A percentile compares a stretch with the other conserved stretches of the same genome.
phyloP scores from a whole-genome alignment of 23 tunicate species.

The Styela clava region DNA sequence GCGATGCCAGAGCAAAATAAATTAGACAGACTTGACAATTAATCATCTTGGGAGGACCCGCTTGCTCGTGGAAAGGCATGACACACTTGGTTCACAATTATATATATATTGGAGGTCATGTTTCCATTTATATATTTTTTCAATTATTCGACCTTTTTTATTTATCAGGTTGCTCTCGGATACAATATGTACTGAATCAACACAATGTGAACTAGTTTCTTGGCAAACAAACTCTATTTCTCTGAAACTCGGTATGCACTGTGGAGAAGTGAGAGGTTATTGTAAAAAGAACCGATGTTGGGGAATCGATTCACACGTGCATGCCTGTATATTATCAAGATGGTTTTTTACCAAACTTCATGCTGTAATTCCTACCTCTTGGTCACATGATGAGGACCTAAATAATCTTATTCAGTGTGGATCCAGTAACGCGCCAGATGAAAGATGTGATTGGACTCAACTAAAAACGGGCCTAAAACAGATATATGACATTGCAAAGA shows the following conservation, averaged over 20 bases:
- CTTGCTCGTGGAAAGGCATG: too few relatives aligned
- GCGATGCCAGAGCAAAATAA: too few relatives aligned
- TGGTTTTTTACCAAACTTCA: slow-evolving; percentile 20
- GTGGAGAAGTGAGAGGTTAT: slow-evolving; percentile 23
- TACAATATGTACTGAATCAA: slow-evolving; percentile 3
- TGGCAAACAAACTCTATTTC: slow-evolving; percentile 31
- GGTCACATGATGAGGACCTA: slow-evolving; percentile 18
- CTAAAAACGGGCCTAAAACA: neutral
- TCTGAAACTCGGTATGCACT: slow-evolving; percentile 27
- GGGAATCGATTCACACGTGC: slow-evolving; percentile 33
- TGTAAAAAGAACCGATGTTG: slow-evolving; percentile 37
- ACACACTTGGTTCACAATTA: too few relatives aligned
- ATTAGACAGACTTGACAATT: too few relatives aligned
- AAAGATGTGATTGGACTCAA: slow-evolving; percentile 33
- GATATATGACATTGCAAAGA: neutral
- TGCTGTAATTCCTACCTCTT: slow-evolving; percentile 14
- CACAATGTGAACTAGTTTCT: slow-evolving; percentile 4
- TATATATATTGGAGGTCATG: too few relatives aligned
- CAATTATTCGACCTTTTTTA: too few relatives aligned
- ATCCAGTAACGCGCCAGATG: slow-evolving; percentile 2
- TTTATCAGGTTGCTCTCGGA: slow-evolving; percentile 32
- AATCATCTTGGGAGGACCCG: too few relatives aligned
- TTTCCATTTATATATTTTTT: too few relatives aligned
- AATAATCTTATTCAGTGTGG: slow-evolving; percentile 20
- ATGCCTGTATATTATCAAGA: slow-evolving; percentile 20